Evolutionary conservation across 2,113 vertebrate species (phyloP).

Genomic region (Ciconia stormi): DNA sequence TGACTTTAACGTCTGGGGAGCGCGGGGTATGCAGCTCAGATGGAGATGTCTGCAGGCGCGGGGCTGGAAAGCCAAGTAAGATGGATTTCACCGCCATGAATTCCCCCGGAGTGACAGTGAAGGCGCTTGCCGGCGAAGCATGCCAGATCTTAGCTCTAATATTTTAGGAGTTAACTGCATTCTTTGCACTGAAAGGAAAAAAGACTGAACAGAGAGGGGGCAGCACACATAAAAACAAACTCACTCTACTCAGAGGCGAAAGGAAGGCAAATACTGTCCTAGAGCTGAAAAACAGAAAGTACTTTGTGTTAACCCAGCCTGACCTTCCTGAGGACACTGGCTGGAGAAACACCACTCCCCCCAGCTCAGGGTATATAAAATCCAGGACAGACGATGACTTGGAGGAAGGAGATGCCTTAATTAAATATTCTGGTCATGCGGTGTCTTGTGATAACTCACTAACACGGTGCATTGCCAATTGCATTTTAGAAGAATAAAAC

Average conservation of each 20-base stretch:
- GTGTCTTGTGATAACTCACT: background rate
- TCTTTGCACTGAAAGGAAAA: background rate
- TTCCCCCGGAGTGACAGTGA: background rate
- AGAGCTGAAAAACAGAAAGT: background rate
- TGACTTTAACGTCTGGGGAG: background rate
- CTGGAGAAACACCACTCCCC: background rate
- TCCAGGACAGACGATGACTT: background rate
- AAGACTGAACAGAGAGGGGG: background rate
- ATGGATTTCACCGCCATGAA: background rate
- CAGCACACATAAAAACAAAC: background rate
- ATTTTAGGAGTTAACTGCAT: background rate
- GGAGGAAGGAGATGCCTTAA: background rate
- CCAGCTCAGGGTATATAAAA: background rate
- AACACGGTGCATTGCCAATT: background rate
- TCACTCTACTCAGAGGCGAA: background rate
- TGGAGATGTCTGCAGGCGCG: background rate
- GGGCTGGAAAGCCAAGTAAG: slow-evolving; percentile 6
- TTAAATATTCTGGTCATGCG: background rate
- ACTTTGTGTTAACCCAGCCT: background rate
- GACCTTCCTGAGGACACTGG: background rate
- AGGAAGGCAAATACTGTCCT: background rate
- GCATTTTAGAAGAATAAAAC: background rate
- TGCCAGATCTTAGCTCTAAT: background rate
- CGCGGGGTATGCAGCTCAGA: background rate
- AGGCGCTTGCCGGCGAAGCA: background rate